Base-by-base conservation (phyloP, 2,888 invertebrate genomes). In the Stramonita haemastoma region DNA sequence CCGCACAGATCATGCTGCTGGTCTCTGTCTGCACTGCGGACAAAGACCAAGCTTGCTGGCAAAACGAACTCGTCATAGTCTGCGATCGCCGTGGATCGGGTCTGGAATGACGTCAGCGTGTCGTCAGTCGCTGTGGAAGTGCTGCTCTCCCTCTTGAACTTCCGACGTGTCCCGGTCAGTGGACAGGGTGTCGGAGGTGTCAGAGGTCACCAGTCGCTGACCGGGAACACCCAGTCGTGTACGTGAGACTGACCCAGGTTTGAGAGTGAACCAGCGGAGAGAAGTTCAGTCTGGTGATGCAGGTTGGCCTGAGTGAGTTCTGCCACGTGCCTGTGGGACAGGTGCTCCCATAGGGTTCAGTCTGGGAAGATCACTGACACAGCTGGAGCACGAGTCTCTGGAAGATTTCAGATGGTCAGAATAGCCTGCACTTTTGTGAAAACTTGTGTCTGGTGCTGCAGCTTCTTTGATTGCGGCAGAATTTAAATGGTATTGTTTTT, bases 31-130 rank as follows among this genome's bases (percentile, higher is more conserved):
- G 36, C 73, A 29, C 89, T 85, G 0, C 89, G 89, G 36, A 89
- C 70, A 56, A 89, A 89, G 36, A 89, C 89, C 17, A 89, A 84
- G 29, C 89, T 89, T 29, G 85, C 85, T 8, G 70, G 70, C 32
- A 89, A 57, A 2, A 89, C 32, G 19, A 89, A 89, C 2, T 89
- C 89, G 26, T 89, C 88, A 34, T 83, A 88, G 29, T 88, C 88
- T 0, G 70, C 85, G 19, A 70, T 89, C 89, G 89, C 84, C 13
- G 89, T 89, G 19, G 89, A 89, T 85, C 89, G 70, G 8, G 89
- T 89, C 46, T 89, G 85, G 85, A 85, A 89, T 0, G 89, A 89
- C n/a, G 89, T 89, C 66, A 89, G 84, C 29, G 89, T 89, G 36
- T 89, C 89, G 32, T 89, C 89, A 1, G 89, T 89, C 8, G 89